These are phyloP conservation scores for Noctuana brunneofusca DNA, from an alignment of 2,888 invertebrate genomes.

Conservation along the genomic window DNA sequence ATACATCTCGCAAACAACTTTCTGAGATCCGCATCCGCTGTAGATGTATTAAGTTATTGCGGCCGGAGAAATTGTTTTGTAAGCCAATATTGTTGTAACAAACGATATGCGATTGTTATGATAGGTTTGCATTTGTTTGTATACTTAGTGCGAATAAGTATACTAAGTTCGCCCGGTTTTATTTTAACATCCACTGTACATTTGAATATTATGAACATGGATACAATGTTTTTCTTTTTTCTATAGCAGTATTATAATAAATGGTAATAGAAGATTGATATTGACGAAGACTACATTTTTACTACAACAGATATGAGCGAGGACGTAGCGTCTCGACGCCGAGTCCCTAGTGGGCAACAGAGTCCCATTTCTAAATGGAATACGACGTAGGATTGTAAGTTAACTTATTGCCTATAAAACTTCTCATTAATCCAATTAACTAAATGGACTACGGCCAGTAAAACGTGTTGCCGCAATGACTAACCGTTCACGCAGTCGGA, in stretches of 20 bases:
- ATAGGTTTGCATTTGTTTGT: constrained; percentile 8
- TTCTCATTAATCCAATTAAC: constrained; percentile 44
- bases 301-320: constrained; percentile 8
- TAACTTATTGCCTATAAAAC: constrained; percentile 39
- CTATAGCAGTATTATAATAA: background rate
- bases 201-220: background rate
- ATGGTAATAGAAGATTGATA: constrained; percentile 4
- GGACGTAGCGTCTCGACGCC: constrained; percentile 8
- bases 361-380: constrained; percentile 33
- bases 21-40: constrained; percentile 31
- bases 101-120: constrained; percentile 27
- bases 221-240: background rate
- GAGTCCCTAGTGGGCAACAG: constrained; percentile 17
- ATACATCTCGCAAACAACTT: constrained; percentile 14
- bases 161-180: background rate
- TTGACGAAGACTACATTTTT: constrained; percentile 1
- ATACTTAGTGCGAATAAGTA: background rate
- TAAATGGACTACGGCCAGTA: constrained; percentile 38
- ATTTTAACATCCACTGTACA: background rate
- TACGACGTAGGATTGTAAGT: constrained; percentile 33
- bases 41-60: constrained; percentile 34
- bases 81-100: constrained; percentile 27
- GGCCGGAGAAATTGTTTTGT: constrained; percentile 34
- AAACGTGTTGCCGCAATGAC: constrained; percentile 38
- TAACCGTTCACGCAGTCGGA: constrained; percentile 42